Conservation (phyloP, 2,888 invertebrate genomes). For the Oscheius sp. region DNA sequence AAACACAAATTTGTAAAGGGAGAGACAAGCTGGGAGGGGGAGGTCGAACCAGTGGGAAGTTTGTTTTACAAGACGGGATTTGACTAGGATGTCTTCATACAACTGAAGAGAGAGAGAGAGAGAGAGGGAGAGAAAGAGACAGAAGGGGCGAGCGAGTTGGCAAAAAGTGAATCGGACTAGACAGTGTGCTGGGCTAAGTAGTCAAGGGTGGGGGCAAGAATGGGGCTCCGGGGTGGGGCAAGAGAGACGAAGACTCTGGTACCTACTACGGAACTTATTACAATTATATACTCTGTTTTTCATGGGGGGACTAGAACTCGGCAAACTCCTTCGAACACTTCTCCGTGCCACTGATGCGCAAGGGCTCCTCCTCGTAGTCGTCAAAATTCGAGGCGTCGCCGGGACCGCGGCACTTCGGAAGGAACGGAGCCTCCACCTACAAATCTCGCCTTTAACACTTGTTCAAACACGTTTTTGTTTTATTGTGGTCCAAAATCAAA, state of each 20-base stretch:
- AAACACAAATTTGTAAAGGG: neutral
- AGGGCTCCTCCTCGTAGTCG: slow-evolving; percentile 98
- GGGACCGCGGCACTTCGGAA: slow-evolving; percentile 97
- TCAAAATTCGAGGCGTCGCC: slow-evolving; percentile 99
- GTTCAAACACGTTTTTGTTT: neutral
- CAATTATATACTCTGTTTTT: neutral
- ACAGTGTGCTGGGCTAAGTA: slow-evolving; percentile 32
- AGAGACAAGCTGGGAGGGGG: no score
- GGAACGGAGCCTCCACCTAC: slow-evolving; percentile 95
- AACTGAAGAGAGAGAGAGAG: slow-evolving; percentile 30
- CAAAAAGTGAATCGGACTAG: slow-evolving; percentile 38
- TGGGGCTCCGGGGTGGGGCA: neutral
- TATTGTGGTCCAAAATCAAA: neutral
- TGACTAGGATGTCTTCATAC: slow-evolving; percentile 21
- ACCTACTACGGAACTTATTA: neutral
- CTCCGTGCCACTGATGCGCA: slow-evolving; percentile 97
- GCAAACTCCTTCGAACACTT: slow-evolving; percentile 99
- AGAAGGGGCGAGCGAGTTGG: neutral
- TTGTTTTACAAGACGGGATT: neutral
- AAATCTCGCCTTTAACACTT: slow-evolving; percentile 35
- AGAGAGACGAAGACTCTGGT: neutral
- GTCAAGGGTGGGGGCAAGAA: slow-evolving; percentile 9
- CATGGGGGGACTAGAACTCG: slow-evolving; percentile 81
- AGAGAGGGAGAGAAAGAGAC: neutral
- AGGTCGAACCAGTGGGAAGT: neutral